These are phyloP conservation scores for Machaerirhynchus nigripectus DNA, from an alignment of 2,113 vertebrate genomes.

Conservation along the genomic window DNA sequence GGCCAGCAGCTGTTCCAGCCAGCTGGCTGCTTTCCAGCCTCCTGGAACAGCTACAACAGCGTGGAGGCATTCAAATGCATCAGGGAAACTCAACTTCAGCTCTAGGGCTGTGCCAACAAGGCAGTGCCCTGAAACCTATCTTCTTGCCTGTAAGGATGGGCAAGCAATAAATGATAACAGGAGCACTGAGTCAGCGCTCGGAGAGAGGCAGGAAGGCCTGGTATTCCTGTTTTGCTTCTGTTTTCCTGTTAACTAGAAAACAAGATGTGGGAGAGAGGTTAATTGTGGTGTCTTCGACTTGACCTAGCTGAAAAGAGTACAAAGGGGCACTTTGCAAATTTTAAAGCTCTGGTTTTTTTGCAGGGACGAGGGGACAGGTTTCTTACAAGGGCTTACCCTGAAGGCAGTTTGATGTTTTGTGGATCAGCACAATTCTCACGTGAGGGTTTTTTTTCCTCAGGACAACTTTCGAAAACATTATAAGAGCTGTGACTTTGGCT, in stretches of 20 bases:
- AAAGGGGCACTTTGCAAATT: not conserved
- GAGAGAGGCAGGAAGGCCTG: fast-evolving
- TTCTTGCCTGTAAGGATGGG: not conserved
- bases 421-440: not conserved
- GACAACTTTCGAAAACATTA: not conserved
- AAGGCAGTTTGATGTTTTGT: not conserved
- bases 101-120: not conserved
- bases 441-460: not conserved
- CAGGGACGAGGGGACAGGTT: not conserved
- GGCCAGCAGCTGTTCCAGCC: not conserved
- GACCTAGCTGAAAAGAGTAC: not conserved
- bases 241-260: not conserved
- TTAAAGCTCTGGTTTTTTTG: not conserved
- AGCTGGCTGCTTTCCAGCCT: not conserved
- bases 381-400: not conserved
- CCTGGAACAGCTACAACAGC: not conserved
- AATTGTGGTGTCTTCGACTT: not conserved
- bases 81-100: not conserved
- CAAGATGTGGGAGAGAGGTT: not conserved
- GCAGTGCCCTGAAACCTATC: not conserved
- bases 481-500: not conserved
- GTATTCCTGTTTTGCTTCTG: not conserved
- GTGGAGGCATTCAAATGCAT: not conserved
- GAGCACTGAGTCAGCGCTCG: fast-evolving
- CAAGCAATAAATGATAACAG: not conserved